Conservation (phyloP, 2,888 invertebrate genomes). For the Adelphocoris suturalis region DNA sequence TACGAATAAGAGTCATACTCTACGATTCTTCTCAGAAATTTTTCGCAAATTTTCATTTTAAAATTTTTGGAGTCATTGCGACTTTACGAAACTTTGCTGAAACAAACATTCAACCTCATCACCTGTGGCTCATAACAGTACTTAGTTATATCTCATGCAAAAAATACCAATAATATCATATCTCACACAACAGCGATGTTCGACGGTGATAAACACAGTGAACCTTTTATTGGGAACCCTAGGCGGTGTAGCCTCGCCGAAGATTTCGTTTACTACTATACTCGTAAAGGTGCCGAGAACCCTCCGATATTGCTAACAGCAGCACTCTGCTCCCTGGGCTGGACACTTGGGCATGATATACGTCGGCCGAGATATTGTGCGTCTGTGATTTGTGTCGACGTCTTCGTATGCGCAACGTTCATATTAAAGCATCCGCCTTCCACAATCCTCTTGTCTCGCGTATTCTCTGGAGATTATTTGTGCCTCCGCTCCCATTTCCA, state of each 20-base stretch:
- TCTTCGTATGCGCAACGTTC: neutral
- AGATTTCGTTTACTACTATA: neutral
- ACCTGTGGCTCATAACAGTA: too few species aligned
- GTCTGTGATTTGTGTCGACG: constrained; percentile 38
- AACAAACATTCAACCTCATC: too few species aligned
- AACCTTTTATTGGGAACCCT: neutral
- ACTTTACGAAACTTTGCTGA: too few species aligned
- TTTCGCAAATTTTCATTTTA: too few species aligned
- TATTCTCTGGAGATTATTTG: neutral
- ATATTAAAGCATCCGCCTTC: neutral
- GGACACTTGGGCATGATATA: constrained; percentile 30
- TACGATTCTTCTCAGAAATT: too few species aligned
- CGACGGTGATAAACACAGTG: neutral
- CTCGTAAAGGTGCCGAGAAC: neutral
- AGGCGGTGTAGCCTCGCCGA: neutral
- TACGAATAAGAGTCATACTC: too few species aligned
- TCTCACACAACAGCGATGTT: neutral
- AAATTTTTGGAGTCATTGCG: too few species aligned
- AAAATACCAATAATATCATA: neutral
- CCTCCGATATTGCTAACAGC: constrained; percentile 24
- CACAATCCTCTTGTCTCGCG: neutral
- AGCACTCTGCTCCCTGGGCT: neutral
- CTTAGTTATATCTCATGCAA: neutral
- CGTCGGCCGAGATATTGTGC: neutral
- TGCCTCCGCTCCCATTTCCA: neutral